Evolutionary conservation across 2,888 invertebrate genomes (phyloP), one percentile per base, ranked within the genome.

Genomic region (Polymixis flavicincta): DNA sequence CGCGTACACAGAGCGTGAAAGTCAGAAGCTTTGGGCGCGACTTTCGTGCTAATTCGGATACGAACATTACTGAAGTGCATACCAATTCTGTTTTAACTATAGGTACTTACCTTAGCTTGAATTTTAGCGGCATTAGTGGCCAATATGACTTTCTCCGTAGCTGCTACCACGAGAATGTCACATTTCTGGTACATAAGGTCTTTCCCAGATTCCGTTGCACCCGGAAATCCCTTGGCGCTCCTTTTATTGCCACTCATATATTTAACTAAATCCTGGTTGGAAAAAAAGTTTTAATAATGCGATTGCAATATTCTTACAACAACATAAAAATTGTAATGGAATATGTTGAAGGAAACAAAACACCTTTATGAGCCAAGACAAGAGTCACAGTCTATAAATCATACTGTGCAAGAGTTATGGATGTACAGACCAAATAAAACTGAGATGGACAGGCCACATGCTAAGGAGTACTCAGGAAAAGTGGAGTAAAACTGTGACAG

Each of bases 81-180:
- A 32, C 32, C 25, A 37, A 37, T 9, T 68, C 9, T 28, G 22
- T 13, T 17, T 32, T 25, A 19, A 52, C 11, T 6, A 6, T 37
- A 37, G 37, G 5, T 14, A 67, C 71, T 83, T 89, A 98, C 98
- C 96, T 98, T 98, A 81, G 98, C 97, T 89, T 98, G 97, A 63
- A 98, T 94, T 87, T 97, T 97, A 85, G 94, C 91, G 8, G 98
- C 98, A 91, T 98, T 98, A 42, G 97, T 97, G 82, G 97, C 96
- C 77, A 96, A 97, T 86, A 98, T 97, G 52, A 97, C 97, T 93
- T 98, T 98, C 94, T 98, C 98, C 88, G 97, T 96, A 69, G 98
- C 98, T 66, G 98, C 98, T 71, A 98, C 97, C 42, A 98, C 97
- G 57, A 98, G 97, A 86, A 98, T 98, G 92, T 98, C 98, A 93